Evolutionary conservation across 2,888 invertebrate genomes (phyloP), one percentile per base, ranked within the genome.

Genomic region (Acanthosepion lycidas): DNA sequence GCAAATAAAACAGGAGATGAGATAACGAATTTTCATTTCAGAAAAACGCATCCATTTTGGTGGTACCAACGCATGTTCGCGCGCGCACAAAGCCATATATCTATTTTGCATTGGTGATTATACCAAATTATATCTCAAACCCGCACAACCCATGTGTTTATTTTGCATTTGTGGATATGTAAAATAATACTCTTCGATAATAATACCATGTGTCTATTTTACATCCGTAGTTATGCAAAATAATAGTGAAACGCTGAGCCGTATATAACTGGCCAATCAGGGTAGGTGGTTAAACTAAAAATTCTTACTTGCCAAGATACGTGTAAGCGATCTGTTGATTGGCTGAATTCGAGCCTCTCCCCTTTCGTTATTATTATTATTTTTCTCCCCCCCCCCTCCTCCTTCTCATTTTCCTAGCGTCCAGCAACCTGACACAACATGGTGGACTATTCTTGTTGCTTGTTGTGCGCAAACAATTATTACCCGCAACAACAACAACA

Each of bases 341-440:
- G 78, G 78, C 18, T 12, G n/a, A 78, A 12, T 78, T n/a, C 15
- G 6, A 4, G 78, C n/a, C 6, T n/a, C 78, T n/a, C 78, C 78
- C n/a, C 28, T 9, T n/a, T 42, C 42, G 42, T 42, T 42, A 42
- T 42, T 42, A 42, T 8, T 28, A 23, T 64, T 33, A 33, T 33
- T 33, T 28, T 26, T 26, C 26, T 64, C 28, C 9, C 28, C 2
- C 8, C 28, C 5, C 28, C 3, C 1, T 15, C n/a, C n/a, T n/a
- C 5, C 15, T 1, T n/a, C 33, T 12, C 33, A 3, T 78, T n/a
- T n/a, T 2, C 15, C n/a, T 12, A 59, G 59, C 59, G n/a, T 78
- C n/a, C n/a, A n/a, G n/a, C n/a, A 78, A 78, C n/a, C 78, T n/a
- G n/a, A 78, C 78, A 78, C n/a, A 78, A 78, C 78, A 78, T 78